Conservation (phyloP, 2,888 invertebrate genomes). For the Allolobophora icterica region DNA sequence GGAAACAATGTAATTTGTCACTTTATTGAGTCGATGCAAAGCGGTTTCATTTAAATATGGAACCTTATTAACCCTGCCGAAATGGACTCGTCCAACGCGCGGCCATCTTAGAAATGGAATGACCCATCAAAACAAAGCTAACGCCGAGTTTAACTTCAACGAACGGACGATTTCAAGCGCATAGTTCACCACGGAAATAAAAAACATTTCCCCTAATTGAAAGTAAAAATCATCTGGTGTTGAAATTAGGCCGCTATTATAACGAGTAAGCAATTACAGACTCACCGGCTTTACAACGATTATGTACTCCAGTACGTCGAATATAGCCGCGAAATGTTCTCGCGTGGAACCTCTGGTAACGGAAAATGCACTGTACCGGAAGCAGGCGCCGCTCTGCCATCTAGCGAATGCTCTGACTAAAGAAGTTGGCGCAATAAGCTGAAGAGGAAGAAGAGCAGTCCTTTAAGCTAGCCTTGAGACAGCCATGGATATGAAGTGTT, state of each 20-base stretch:
- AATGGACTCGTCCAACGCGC: conserved; percentile 35
- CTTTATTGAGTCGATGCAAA: neutral
- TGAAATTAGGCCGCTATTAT: neutral
- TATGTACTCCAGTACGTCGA: neutral
- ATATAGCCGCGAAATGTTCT: neutral
- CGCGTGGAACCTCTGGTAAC: neutral
- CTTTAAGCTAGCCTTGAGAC: too few species aligned
- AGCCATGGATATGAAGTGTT: too few species aligned
- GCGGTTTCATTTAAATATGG: neutral
- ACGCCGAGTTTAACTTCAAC: neutral
- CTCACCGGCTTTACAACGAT: neutral
- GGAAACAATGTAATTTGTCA: neutral
- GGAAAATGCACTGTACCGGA: neutral
- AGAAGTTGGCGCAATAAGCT: too few species aligned
- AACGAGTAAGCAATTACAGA: neutral
- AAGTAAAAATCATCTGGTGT: neutral
- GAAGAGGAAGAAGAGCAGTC: too few species aligned
- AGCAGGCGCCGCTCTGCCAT: neutral
- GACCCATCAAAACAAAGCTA: conserved; percentile 29
- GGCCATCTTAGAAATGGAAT: conserved; percentile 36
- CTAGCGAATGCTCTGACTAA: neutral
- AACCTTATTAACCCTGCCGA: neutral
- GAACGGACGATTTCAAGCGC: neutral
- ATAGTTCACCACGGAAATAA: neutral
- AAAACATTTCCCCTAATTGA: neutral